phyloP scores from a whole-genome alignment of 2,113 vertebrate species.

The Actinemys pallida region DNA sequence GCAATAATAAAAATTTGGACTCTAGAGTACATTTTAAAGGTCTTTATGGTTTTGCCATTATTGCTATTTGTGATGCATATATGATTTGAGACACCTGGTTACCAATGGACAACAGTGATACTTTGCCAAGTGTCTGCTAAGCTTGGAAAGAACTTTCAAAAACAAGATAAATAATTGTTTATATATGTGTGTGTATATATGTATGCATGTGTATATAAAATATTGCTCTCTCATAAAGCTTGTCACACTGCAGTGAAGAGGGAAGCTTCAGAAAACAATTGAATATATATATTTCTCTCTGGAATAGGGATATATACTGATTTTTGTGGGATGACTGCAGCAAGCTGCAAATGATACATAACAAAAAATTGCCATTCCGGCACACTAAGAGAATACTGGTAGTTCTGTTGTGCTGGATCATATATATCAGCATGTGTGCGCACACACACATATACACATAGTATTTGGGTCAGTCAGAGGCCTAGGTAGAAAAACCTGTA shows the following conservation, averaged over 20 bases:
- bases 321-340: background rate
- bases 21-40: background rate
- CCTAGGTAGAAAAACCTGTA: background rate
- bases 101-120: background rate
- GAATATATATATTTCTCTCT: background rate
- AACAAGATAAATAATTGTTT: background rate
- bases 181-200: background rate
- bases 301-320: background rate
- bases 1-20: background rate
- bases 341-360: background rate
- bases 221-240: background rate
- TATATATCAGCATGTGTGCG: background rate
- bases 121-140: background rate
- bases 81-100: background rate
- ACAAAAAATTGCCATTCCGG: background rate
- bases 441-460: background rate
- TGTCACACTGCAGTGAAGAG: background rate
- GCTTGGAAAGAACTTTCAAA: background rate
- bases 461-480: background rate
- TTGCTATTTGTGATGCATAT: background rate
- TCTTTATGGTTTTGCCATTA: slow-evolving; percentile 3
- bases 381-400: background rate
- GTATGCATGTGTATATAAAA: background rate
- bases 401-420: background rate
- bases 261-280: background rate